phyloP scores from a whole-genome alignment of 2,113 vertebrate genomes.

The Dromiciops gliroides region DNA sequence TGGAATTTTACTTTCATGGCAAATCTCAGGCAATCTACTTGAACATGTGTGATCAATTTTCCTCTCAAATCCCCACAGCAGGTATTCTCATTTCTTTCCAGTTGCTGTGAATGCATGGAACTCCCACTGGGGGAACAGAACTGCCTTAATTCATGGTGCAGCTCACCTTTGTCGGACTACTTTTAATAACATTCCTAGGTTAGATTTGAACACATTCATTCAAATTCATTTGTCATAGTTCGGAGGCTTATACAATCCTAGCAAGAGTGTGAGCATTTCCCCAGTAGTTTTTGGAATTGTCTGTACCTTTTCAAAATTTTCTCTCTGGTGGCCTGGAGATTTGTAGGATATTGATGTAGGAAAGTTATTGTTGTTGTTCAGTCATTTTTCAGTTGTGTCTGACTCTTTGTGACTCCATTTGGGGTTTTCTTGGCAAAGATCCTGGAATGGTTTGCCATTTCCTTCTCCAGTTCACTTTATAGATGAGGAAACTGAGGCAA shows the following conservation, averaged over 20 bases:
- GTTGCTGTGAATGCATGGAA: conserved; percentile 2
- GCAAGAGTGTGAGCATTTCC: conserved; percentile 48
- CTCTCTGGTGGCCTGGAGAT: conserved; percentile 3
- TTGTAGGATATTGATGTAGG: background rate
- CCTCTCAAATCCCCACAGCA: conserved; percentile 19
- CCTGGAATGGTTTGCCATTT: background rate
- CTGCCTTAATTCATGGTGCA: conserved; percentile 7
- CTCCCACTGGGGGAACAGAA: conserved; percentile 59
- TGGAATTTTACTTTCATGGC: conserved; percentile 31
- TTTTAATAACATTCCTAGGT: conserved; percentile 38
- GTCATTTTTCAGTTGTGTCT: background rate
- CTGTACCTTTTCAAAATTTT: conserved; percentile 51
- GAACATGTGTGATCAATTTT: conserved; percentile 67
- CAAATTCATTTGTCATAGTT: conserved; percentile 40
- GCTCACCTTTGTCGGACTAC: conserved; percentile 27
- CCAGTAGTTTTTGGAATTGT: conserved; percentile 19
- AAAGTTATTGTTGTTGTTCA: background rate
- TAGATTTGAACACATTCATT: conserved; percentile 61
- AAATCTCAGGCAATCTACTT: conserved; percentile 54
- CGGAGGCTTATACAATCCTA: conserved; percentile 51
- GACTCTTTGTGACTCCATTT: background rate
- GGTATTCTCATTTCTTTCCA: conserved; percentile 56
- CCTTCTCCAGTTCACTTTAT: background rate
- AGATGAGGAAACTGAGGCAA: background rate
- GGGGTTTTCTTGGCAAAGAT: background rate